Base-by-base conservation (phyloP, 35 echinoderm and acorn worm genomes). In the Acanthaster planci region DNA sequence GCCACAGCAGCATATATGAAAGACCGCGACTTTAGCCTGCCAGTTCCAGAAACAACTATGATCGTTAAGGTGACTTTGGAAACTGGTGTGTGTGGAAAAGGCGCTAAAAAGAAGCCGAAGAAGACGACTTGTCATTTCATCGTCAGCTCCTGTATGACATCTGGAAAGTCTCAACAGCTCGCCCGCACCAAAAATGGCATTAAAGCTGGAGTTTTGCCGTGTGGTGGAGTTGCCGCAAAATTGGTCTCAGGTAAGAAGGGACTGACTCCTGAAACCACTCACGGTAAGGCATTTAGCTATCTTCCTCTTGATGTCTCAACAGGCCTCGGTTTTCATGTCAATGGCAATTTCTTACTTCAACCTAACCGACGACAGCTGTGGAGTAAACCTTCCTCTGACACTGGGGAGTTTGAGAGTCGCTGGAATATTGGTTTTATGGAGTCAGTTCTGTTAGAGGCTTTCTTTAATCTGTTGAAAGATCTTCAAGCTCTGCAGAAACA, bases 221-320 rank as follows among this genome's bases (percentile, higher is more conserved):
- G 82, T 64, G 94, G 94, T 39, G 90, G 90, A 0, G 80, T 97
- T 14, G 94, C 94, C 36, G 68, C 82, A 21, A 1, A 51, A 19
- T 22, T 83, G 18, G 31, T 34, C 32, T 37, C 5, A 36, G 53
- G 51, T 17, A 12, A 36, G 16, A 35, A 39, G 10, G 18, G 39
- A 4, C n/a, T 40, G 0, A 37, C 68, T 50, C 87, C 79, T 31
- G 37, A 51, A 22, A 31, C 44, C 52, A 44, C 31, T 5, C 5
- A 31, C 6, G 81, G 75, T 21, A 68, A 64, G 34, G 86, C 76
- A 31, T 88, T 89, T n/a, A 81, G 39, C 39, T 81, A 53, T 39
- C 35, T 77, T 4, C 79, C 80, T 64, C 68, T 58, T 17, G 51
- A 54, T 83, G 80, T 84, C 79, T 52, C 23, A 1, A 87, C 85